Percentiles rank a stretch among this genome's conserved stretches.
Conservation (phyloP, 2,888 invertebrate genomes). For the Acanthosepion lycidas region DNA sequence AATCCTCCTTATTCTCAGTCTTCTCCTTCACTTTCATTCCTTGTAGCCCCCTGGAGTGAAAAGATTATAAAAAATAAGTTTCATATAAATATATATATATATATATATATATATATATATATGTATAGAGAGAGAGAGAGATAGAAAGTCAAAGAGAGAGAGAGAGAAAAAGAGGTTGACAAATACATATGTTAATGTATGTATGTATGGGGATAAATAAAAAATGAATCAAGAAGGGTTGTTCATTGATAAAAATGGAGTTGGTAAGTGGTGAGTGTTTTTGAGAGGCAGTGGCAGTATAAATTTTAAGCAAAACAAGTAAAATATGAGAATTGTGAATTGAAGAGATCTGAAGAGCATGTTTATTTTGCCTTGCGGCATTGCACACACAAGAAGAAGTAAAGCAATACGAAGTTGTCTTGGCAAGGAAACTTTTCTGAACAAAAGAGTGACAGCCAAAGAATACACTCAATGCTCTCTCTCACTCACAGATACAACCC, state of each 20-base stretch:
- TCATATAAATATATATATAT: not conserved
- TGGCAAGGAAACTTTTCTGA: not conserved
- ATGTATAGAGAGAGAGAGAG: too few relatives aligned
- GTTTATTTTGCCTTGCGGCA: not conserved
- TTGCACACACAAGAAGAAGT: not conserved
- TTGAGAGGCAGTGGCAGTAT: not conserved
- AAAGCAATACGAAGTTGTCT: not conserved
- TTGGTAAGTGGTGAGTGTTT: not conserved
- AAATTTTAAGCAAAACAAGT: not conserved
- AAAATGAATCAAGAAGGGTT: not conserved
- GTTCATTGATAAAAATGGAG: not conserved
- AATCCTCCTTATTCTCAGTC: too few relatives aligned
- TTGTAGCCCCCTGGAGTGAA: too few relatives aligned
- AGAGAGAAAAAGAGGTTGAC: too few relatives aligned
- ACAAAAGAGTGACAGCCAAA: slow-evolving; percentile 33
- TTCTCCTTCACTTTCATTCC: too few relatives aligned
- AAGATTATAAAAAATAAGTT: too few relatives aligned
- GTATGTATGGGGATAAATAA: not conserved
- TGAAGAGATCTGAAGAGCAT: slow-evolving; percentile 10
- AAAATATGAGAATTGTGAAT: not conserved
- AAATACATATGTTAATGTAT: not conserved
- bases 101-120: not conserved
- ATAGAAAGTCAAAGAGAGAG: too few relatives aligned
- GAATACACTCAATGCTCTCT: not conserved
- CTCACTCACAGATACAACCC: not conserved